Percentiles rank a stretch among this genome's conserved stretches.
These are phyloP conservation scores for Chaenogobius annularis DNA, from an alignment of 2,113 vertebrate species.

Conservation along the genomic window DNA sequence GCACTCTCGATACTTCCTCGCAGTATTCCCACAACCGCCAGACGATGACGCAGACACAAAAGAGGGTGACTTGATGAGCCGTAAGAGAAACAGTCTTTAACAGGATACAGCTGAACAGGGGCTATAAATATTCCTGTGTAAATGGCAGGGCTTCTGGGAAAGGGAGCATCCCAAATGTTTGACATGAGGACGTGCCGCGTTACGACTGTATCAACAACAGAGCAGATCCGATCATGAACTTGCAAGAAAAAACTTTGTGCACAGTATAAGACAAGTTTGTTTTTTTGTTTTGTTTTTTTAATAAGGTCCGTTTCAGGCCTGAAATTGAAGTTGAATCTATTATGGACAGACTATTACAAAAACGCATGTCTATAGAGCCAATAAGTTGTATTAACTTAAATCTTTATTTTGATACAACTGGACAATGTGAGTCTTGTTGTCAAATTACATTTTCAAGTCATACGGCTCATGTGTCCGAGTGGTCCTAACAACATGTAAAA, in stretches of 20 bases:
- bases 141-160: slow-evolving; percentile 55
- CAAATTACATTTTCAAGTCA: no score
- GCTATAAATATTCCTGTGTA: slow-evolving; percentile 62
- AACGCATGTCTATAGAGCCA: no score
- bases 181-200: slow-evolving; percentile 16
- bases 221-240: slow-evolving; percentile 18
- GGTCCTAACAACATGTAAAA: no score
- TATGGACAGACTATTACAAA: no score
- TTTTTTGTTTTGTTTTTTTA: no score
- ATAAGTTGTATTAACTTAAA: no score
- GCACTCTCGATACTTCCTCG: slow-evolving; percentile 27
- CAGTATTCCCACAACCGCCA: slow-evolving; percentile 55
- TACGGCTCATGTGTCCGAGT: no score
- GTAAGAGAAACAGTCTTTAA: slow-evolving; percentile 39
- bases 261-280: neutral
- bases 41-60: slow-evolving; percentile 32
- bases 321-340: no score
- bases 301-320: no score
- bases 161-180: slow-evolving; percentile 22
- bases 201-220: slow-evolving; percentile 30
- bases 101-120: slow-evolving; percentile 67
- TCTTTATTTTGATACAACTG: no score
- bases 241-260: neutral
- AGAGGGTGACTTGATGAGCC: slow-evolving; percentile 21
- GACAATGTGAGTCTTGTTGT: no score